phyloP scores from a whole-genome alignment of 1,140 invertebrate species.

The Nasonia longicornis region DNA sequence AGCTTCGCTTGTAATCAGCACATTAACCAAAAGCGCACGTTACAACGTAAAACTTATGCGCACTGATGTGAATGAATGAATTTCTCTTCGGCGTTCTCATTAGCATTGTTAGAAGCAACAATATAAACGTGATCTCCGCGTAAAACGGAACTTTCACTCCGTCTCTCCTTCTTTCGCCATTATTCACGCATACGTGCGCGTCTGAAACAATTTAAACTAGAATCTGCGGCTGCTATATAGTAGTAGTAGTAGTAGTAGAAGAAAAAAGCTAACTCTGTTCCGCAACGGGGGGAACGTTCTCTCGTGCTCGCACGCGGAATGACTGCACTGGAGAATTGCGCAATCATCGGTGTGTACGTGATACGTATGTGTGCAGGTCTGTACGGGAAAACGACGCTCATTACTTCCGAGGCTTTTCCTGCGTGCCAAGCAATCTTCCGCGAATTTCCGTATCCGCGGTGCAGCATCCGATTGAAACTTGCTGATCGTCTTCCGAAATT shows the following conservation, averaged over 20 bases:
- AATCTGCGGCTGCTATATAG: neutral
- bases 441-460: neutral
- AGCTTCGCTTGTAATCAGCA: neutral
- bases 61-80: neutral
- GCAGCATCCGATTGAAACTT: constrained; percentile 5
- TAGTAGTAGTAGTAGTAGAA: neutral
- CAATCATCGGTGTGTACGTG: neutral
- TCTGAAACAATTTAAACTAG: constrained; percentile 26
- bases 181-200: neutral
- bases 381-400: neutral
- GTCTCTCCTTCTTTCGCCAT: neutral
- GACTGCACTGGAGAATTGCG: constrained; percentile 7
- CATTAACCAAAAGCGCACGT: neutral
- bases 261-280: constrained; percentile 20
- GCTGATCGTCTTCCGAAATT: neutral
- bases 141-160: neutral
- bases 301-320: neutral
- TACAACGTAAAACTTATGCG: neutral
- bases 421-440: neutral
- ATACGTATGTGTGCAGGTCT: neutral
- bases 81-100: neutral
- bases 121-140: neutral
- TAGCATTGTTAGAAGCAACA: neutral
- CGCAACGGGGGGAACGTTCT: neutral
- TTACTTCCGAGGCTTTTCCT: neutral